Evolutionary conservation across 2,113 vertebrate species (phyloP).

Genomic region (Setophaga coronata): DNA sequence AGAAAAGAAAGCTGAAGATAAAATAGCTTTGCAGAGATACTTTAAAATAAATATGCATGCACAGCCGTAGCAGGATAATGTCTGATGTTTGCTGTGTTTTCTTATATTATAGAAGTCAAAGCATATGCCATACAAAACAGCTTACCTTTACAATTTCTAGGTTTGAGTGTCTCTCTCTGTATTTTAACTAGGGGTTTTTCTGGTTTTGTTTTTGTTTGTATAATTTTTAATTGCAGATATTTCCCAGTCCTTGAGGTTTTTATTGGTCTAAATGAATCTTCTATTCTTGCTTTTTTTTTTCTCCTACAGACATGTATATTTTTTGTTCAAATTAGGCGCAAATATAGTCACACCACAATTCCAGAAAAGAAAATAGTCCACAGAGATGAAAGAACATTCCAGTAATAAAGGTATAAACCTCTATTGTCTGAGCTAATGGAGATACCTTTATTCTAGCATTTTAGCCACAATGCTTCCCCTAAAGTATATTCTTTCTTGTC

Average conservation of each 20-base stretch:
- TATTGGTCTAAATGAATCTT: background rate
- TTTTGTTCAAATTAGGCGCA: background rate
- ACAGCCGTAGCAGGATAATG: background rate
- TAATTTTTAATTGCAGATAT: background rate
- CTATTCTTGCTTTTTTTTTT: background rate
- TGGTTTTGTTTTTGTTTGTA: background rate
- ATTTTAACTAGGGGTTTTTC: background rate
- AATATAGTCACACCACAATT: background rate
- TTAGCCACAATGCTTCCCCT: background rate
- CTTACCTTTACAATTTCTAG: background rate
- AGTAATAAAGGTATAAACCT: background rate
- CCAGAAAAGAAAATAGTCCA: background rate
- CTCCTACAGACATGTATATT: background rate
- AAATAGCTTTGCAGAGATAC: background rate
- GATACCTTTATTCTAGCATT: background rate
- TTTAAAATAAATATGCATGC: background rate
- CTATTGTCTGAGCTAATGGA: background rate
- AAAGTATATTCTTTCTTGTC: background rate
- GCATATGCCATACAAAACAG: background rate
- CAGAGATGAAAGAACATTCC: background rate
- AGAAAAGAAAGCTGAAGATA: background rate
- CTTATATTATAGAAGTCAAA: background rate
- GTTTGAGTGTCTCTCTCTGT: background rate
- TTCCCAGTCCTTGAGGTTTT: fast-evolving
- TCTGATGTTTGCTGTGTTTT: background rate